Evolutionary conservation across 2,888 invertebrate genomes (phyloP), one percentile per base, ranked within the genome.

Genomic region (Julus scandinavius): DNA sequence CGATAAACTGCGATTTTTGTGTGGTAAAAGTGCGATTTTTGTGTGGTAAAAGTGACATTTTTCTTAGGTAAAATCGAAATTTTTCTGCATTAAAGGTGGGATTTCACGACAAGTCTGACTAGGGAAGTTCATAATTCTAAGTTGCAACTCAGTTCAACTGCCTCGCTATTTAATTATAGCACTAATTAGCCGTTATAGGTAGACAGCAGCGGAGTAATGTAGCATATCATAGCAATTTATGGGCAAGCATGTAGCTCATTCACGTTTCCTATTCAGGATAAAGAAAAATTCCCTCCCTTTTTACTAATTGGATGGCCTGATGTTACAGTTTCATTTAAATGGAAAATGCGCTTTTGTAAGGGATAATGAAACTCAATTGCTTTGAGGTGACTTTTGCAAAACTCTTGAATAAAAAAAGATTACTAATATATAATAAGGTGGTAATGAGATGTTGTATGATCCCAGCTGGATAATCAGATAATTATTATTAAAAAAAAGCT

Each of bases 171-270:
- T 63, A 63, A 63, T 63, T 63, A 63, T 63, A n/a, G 58, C 58
- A 63, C 58, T 63, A 63, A 63, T 63, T 63, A 63, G 58, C 58
- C 58, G n/a, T 63, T 63, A 63, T 17, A 63, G 58, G 58, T n/a
- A n/a, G 58, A 6, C 58, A n/a, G 58, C 17, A 63, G 58, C n/a
- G 58, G n/a, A 15, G n/a, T 63, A 63, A 63, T 63, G 1, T 63
- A 63, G 58, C 58, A 63, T 63, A 63, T n/a, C 58, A 5, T 63
- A n/a, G n/a, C 13, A n/a, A 63, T 63, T 63, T 63, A 63, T 63
- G 58, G 6, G n/a, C 17, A 63, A 17, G n/a, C 17, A n/a, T n/a
- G 58, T 63, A 63, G 58, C 58, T 63, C 58, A 63, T 63, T 63
- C n/a, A 63, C n/a, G 17, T n/a, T 29, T n/a, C 58, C 58, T 63